Base-by-base conservation (phyloP, 2,888 invertebrate species). In the Trissolcus japonicus region DNA sequence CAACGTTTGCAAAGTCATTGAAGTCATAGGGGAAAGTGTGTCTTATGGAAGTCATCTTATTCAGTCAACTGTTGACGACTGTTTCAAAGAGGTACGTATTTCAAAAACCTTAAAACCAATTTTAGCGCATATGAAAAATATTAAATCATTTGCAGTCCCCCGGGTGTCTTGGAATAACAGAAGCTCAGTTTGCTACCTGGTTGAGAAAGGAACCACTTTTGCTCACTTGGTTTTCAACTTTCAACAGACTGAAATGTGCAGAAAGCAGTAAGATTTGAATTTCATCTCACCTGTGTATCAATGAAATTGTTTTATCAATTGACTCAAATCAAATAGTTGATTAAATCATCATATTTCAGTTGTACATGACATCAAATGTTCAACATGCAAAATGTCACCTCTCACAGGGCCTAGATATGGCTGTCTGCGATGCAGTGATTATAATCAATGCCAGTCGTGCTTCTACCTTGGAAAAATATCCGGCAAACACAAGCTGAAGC, bases 141-240 rank as follows among this genome's bases (percentile, higher is more conserved):
- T 48, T 21, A 11, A 21, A 4, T 21, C 48, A 54, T 74, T 56
- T 25, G 9, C 86, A 94, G 93, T 93, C 91, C 78, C 93, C 93
- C n/a, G 94, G 93, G 17, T 92, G 93, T 88, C 90, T 94, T 7
- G 94, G 94, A 16, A 90, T 94, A 51, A 91, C 91, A 51, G 92
- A 94, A 82, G 92, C 92, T 59, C 90, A 91, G 13, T 94, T 95
- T 79, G 92, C 94, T 7, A 89, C 91, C 74, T 96, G 96, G 96
- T 90, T 95, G 55, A 90, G 92, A 82, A 90, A 90, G 25, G 92
- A 92, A 76, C 92, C 93, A 9, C 92, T 92, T 80, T 89, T 93
- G 43, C 86, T 94, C 11, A 90, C 92, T 7, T 94, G 94, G 93
- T 89, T 94, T 80, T 92, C 93, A 17, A 92, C 93, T 25, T 89